A percentile compares a stretch with the other conserved stretches of the same genome.
These are phyloP conservation scores for Gymnothorax reevesii DNA, from an alignment of 2,797 vertebrate genomes.

Conservation along the genomic window DNA sequence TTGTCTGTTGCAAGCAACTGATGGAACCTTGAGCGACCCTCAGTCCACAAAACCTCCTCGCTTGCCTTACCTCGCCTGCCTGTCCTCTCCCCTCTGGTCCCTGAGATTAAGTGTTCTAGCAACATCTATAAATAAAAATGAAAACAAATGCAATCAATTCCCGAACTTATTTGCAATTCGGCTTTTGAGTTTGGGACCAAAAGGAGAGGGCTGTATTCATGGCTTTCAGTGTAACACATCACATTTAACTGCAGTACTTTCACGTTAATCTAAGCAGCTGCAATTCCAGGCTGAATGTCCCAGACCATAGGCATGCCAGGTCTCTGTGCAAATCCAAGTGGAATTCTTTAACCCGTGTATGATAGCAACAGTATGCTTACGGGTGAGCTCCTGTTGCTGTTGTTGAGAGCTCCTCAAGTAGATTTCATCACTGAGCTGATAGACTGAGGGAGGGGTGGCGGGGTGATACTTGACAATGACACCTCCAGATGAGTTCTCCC, in stretches of 20 bases:
- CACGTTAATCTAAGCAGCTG: not conserved
- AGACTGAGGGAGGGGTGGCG: too few relatives aligned
- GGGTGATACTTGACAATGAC: not conserved
- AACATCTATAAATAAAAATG: not conserved
- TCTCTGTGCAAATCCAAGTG: not conserved
- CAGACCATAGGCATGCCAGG: not conserved
- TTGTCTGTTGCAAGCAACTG: too few relatives aligned
- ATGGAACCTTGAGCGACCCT: too few relatives aligned
- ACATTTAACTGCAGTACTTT: not conserved
- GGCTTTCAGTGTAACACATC: not conserved
- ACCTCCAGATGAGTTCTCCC: slow-evolving; percentile 9
- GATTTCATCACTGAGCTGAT: slow-evolving; percentile 19
- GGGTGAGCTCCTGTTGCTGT: not conserved
- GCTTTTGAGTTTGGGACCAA: not conserved
- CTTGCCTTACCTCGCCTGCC: too few relatives aligned
- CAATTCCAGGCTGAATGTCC: not conserved
- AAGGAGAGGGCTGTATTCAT: not conserved
- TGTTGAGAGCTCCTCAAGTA: not conserved
- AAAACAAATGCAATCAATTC: not conserved
- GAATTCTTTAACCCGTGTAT: not conserved
- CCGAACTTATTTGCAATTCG: not conserved
- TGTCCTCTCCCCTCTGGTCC: not conserved
- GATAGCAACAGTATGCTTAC: not conserved
- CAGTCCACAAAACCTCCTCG: not conserved
- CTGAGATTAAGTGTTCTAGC: not conserved